Percentiles rank a stretch among this genome's conserved stretches.
Conservation (phyloP, 2,797 vertebrate species). For the Tachyglossus aculeatus region DNA sequence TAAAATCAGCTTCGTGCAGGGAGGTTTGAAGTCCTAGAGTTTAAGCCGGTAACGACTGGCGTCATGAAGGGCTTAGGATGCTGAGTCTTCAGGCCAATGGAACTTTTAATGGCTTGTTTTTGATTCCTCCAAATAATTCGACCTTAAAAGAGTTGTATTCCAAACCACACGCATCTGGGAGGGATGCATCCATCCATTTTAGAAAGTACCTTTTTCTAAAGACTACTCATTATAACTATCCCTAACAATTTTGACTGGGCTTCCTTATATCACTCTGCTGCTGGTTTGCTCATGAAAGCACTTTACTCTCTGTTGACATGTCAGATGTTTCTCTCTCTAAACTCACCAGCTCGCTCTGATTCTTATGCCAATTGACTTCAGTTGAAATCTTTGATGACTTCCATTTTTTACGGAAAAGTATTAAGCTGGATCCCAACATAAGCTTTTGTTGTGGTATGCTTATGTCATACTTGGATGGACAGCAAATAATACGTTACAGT, state of each 20-base stretch:
- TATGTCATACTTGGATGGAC: conserved; percentile 43
- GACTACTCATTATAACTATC: background rate
- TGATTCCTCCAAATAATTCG: conserved; percentile 40
- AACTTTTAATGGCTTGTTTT: conserved; percentile 53
- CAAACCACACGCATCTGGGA: conserved; percentile 13
- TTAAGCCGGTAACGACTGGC: conserved; percentile 48
- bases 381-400: conserved; percentile 33
- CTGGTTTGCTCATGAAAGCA: conserved; percentile 16
- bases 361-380: conserved; percentile 16
- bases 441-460: conserved; percentile 47
- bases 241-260: conserved; percentile 16
- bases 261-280: conserved; percentile 17
- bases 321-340: conserved; percentile 8
- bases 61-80: conserved; percentile 38
- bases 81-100: conserved; percentile 38
- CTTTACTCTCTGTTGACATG: background rate
- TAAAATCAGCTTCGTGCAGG: conserved; percentile 53
- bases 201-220: conserved; percentile 2
- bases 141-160: conserved; percentile 20
- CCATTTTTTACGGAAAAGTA: conserved; percentile 38
- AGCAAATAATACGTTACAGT: conserved; percentile 39
- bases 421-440: conserved; percentile 53
- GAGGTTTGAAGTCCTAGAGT: conserved; percentile 20
- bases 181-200: too few species aligned
- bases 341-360: conserved; percentile 6